A percentile compares a stretch with the other conserved stretches of the same genome.
Conservation (phyloP, 2,113 vertebrate genomes). For the Cyanoderma ruficeps region DNA sequence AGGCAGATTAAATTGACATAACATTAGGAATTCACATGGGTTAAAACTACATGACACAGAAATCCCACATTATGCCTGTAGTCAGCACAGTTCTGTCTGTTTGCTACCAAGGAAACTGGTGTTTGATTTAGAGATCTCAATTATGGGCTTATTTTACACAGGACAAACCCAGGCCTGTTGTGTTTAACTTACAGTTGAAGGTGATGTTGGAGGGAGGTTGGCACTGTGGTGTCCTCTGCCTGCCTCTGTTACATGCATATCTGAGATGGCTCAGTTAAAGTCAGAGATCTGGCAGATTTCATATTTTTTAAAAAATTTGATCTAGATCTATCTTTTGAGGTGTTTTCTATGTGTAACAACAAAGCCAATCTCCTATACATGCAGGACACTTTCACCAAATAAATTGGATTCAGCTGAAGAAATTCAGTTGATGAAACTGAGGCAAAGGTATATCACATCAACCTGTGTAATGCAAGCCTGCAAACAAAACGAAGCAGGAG, state of each 20-base stretch:
- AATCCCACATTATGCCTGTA: not conserved
- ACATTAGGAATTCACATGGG: not conserved
- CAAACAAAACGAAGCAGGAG: not conserved
- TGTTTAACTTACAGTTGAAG: not conserved
- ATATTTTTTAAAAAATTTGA: not conserved
- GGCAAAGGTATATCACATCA: not conserved
- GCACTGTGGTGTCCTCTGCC: not conserved
- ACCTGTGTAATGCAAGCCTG: not conserved
- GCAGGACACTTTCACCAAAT: not conserved
- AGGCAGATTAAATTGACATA: not conserved
- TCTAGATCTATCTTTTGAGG: not conserved
- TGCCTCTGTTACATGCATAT: not conserved
- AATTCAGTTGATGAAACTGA: not conserved
- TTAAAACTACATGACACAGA: not conserved
- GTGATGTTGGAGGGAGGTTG: not conserved
- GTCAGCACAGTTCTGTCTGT: not conserved
- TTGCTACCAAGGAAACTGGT: not conserved
- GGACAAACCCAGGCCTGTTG: not conserved
- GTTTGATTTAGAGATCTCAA: not conserved
- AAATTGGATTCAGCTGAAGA: not conserved
- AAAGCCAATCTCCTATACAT: not conserved
- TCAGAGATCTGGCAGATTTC: not conserved
- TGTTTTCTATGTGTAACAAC: not conserved
- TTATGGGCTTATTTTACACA: not conserved
- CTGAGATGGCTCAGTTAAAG: not conserved